Evolutionary conservation across 2,113 vertebrate species (phyloP).

Genomic region (Ariopsis seemanni): DNA sequence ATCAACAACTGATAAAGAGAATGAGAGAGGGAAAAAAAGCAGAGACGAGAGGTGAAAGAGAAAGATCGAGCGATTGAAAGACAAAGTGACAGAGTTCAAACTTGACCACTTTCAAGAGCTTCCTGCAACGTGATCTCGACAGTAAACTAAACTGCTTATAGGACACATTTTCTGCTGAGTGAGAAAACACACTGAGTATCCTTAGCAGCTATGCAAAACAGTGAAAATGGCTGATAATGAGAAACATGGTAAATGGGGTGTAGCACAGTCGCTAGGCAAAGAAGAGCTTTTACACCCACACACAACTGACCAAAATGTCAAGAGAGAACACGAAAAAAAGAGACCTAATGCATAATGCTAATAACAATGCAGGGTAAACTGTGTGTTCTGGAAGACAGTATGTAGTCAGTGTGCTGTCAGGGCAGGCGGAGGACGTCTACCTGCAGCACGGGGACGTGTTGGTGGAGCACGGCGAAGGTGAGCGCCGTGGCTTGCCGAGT

Average conservation of each 20-base stretch:
- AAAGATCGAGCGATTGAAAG: not conserved
- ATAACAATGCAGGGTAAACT: slow-evolving; percentile 4
- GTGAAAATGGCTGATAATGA: slow-evolving; percentile 42
- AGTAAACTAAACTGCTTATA: slow-evolving; percentile 34
- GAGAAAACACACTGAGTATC: slow-evolving; percentile 20
- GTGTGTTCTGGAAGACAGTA: not conserved
- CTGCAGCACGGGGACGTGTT: slow-evolving; percentile 99
- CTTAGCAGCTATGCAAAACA: slow-evolving; percentile 26
- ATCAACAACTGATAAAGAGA: slow-evolving; percentile 81
- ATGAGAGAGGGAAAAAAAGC: not conserved
- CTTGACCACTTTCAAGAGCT: slow-evolving; percentile 3
- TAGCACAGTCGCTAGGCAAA: slow-evolving; percentile 31
- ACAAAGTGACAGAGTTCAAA: slow-evolving; percentile 7
- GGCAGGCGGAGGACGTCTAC: slow-evolving; percentile 70
- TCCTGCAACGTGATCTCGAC: slow-evolving; percentile 23
- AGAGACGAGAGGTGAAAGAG: not conserved
- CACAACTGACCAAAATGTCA: slow-evolving; percentile 17
- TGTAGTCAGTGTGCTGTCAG: slow-evolving; percentile 4
- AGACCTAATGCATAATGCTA: not conserved
- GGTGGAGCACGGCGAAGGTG: slow-evolving; percentile 98
- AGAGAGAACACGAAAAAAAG: slow-evolving; percentile 3
- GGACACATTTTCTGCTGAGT: slow-evolving; percentile 35
- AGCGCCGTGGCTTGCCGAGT: slow-evolving; percentile 97
- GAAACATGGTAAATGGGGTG: slow-evolving; percentile 45
- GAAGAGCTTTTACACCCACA: slow-evolving; percentile 40